Percentiles rank a stretch among this genome's conserved stretches.
These are phyloP conservation scores for Sternotherus odoratus DNA, from an alignment of 2,797 vertebrate species.

Conservation along the genomic window DNA sequence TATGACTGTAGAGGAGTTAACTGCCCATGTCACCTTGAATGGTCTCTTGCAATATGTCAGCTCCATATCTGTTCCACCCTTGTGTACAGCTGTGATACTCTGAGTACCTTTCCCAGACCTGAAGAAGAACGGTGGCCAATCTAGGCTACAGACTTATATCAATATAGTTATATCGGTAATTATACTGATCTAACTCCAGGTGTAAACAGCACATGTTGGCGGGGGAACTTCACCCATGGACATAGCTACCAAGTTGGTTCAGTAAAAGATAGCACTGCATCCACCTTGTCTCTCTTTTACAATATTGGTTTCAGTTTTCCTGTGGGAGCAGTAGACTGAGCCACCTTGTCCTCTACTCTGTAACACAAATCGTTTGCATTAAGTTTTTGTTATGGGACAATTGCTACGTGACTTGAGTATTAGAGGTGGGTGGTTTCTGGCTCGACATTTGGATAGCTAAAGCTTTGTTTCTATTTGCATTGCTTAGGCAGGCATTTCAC, in stretches of 20 bases:
- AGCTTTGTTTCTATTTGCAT: background rate
- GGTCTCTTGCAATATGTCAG: background rate
- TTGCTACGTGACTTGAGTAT: background rate
- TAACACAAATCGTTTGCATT: background rate
- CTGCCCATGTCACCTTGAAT: background rate
- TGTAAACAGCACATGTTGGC: background rate
- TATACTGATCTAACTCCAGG: background rate
- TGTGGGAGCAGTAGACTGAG: background rate
- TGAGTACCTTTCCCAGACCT: background rate
- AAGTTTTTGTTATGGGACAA: fast-evolving
- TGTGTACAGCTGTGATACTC: too few species aligned
- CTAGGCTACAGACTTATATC: background rate
- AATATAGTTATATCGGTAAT: background rate
- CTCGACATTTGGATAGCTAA: background rate
- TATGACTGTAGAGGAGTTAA: background rate
- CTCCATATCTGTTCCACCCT: background rate
- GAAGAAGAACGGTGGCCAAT: background rate
- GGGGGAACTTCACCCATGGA: background rate
- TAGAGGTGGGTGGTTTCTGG: background rate
- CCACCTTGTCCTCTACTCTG: background rate
- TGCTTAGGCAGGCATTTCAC: background rate
- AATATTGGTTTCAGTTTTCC: slow-evolving; percentile 3
- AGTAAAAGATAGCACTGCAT: background rate
- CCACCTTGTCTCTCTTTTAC: background rate
- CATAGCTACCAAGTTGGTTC: background rate